Evolutionary conservation across 1,140 invertebrate genomes (phyloP).

Genomic region (Cyphomyrmex costatus): DNA sequence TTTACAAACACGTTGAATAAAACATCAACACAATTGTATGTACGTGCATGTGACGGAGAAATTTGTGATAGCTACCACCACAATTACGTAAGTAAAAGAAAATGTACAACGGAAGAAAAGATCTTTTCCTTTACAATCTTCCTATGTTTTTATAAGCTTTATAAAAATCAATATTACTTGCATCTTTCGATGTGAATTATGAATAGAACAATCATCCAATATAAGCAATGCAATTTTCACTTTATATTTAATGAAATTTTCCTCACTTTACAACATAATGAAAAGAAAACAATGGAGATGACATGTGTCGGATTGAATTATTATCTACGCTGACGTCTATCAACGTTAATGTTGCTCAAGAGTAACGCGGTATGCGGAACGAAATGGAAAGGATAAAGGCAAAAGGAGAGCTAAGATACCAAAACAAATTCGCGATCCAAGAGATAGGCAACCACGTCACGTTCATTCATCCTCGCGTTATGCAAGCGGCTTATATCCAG

Average conservation of each 20-base stretch:
- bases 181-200: not conserved
- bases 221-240: not conserved
- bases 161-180: not conserved
- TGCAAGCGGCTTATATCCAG: constrained; percentile 30
- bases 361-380: constrained; percentile 12
- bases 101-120: not conserved
- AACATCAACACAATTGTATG: not conserved
- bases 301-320: constrained; percentile 2
- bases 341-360: not conserved
- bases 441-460: constrained; percentile 38
- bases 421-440: constrained; percentile 30
- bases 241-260: not conserved
- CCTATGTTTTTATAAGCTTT: not conserved
- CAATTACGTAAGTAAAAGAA: constrained; percentile 27
- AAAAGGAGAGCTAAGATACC: not conserved
- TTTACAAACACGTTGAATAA: constrained; percentile 3
- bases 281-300: not conserved
- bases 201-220: not conserved
- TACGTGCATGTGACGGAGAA: not conserved
- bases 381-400: constrained; percentile 22
- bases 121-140: not conserved
- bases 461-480: constrained; percentile 54
- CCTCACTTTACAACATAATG: not conserved
- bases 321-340: not conserved
- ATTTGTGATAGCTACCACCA: not conserved